Conservation (phyloP, 2,888 invertebrate genomes). For the Ichneumoninae sp. region DNA sequence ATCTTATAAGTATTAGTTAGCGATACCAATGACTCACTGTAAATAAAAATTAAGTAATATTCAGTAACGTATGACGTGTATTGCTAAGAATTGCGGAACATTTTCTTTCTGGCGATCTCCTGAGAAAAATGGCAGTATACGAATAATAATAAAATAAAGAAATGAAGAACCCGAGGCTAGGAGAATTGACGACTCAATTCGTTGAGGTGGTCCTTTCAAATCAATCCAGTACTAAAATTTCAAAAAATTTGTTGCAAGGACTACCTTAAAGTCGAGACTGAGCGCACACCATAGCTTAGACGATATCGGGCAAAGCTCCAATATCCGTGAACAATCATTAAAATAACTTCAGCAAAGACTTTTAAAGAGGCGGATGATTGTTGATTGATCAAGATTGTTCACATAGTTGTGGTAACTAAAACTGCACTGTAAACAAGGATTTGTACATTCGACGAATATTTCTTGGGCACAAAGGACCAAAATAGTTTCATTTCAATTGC, state of each 20-base stretch:
- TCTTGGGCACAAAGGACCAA: neutral
- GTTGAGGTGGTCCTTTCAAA: conserved; percentile 8
- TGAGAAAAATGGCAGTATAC: neutral
- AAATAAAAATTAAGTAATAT: conserved; percentile 41
- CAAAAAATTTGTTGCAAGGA: neutral
- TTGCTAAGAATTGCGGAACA: neutral
- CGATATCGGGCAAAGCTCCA: conserved; percentile 1
- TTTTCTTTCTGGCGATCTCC: neutral
- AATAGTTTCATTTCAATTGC: neutral
- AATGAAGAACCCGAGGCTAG: conserved; percentile 24
- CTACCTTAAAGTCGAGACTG: conserved; percentile 2
- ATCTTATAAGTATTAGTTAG: conserved; percentile 12
- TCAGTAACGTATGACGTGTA: neutral
- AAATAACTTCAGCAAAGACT: conserved; percentile 32
- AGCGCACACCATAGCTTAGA: conserved; percentile 42
- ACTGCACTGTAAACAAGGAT: neutral
- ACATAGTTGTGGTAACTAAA: neutral
- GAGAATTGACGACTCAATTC: conserved; percentile 44
- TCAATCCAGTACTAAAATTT: conserved; percentile 3
- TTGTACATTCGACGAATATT: neutral
- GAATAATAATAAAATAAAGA: conserved; percentile 10
- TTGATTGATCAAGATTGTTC: conserved; percentile 16
- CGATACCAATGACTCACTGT: conserved; percentile 41
- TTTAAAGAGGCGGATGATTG: conserved; percentile 15
- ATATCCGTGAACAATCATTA: conserved; percentile 57